Evolutionary conservation across 2,888 invertebrate species (phyloP).

Genomic region (Himalopsyche japonica): DNA sequence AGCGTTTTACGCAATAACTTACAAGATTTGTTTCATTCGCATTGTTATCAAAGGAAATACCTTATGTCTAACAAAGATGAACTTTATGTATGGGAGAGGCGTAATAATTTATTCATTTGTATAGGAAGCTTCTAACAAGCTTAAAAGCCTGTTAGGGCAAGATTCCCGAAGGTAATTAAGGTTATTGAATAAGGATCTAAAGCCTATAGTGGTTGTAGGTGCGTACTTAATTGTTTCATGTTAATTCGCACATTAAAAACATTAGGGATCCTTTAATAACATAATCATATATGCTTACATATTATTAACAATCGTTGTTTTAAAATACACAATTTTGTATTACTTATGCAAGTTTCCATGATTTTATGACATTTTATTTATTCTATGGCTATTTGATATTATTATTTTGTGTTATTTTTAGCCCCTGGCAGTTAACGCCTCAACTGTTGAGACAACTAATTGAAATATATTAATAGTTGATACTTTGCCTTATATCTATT

Average conservation of each 20-base stretch:
- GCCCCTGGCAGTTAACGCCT: no score
- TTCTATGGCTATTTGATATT: no score
- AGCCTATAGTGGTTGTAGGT: background rate
- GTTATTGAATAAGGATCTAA: background rate
- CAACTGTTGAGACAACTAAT: no score
- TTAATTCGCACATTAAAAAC: background rate
- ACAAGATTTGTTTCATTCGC: background rate
- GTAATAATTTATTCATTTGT: background rate
- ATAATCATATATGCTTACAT: no score
- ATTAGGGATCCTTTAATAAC: no score
- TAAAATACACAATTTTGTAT: no score
- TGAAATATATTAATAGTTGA: no score
- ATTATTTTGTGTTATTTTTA: no score
- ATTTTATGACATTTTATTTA: no score
- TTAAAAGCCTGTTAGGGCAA: background rate
- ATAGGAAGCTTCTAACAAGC: background rate
- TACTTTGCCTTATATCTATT: no score
- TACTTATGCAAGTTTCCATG: no score
- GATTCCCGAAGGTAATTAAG: background rate
- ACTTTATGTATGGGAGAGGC: background rate
- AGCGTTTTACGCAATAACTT: background rate
- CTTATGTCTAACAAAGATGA: background rate
- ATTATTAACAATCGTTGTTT: no score
- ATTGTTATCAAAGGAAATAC: background rate
- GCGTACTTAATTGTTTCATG: background rate